Evolutionary conservation across 1,140 invertebrate genomes (phyloP).

Genomic region (Leguminivora glycinivorella): DNA sequence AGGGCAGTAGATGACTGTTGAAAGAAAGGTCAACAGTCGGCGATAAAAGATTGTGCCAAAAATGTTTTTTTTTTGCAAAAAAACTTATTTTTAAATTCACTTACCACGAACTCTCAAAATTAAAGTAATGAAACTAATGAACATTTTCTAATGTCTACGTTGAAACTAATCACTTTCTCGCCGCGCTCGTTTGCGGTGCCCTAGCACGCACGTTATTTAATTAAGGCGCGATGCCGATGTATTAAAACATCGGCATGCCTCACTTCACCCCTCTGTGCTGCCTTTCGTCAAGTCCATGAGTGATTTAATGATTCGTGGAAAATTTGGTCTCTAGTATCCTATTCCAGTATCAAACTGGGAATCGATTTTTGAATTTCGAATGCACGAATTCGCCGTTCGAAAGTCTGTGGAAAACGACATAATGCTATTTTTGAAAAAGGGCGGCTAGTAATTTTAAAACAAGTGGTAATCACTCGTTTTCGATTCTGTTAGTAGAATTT

Average conservation of each 20-base stretch:
- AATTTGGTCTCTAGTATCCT: neutral
- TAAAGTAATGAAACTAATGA: neutral
- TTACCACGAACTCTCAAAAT: neutral
- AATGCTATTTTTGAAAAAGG: too few species aligned
- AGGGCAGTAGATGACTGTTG: too few species aligned
- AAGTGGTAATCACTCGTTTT: too few species aligned
- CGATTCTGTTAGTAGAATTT: too few species aligned
- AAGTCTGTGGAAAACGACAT: too few species aligned
- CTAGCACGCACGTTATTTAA: constrained; percentile 69
- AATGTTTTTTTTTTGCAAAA: too few species aligned
- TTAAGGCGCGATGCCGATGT: constrained; percentile 65
- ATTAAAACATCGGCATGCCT: constrained; percentile 57
- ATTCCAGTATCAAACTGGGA: too few species aligned
- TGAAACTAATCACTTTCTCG: constrained; percentile 25
- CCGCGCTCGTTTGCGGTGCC: constrained; percentile 54
- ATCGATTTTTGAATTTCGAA: too few species aligned
- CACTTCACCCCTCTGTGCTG: constrained; percentile 39
- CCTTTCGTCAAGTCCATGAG: neutral
- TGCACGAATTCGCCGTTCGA: too few species aligned
- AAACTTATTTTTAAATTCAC: neutral
- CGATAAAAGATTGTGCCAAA: too few species aligned
- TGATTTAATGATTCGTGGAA: neutral
- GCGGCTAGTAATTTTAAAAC: too few species aligned
- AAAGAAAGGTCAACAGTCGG: too few species aligned
- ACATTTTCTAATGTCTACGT: neutral